These are phyloP conservation scores for Diaperis boleti DNA, from an alignment of 2,888 invertebrate species.

Conservation along the genomic window DNA sequence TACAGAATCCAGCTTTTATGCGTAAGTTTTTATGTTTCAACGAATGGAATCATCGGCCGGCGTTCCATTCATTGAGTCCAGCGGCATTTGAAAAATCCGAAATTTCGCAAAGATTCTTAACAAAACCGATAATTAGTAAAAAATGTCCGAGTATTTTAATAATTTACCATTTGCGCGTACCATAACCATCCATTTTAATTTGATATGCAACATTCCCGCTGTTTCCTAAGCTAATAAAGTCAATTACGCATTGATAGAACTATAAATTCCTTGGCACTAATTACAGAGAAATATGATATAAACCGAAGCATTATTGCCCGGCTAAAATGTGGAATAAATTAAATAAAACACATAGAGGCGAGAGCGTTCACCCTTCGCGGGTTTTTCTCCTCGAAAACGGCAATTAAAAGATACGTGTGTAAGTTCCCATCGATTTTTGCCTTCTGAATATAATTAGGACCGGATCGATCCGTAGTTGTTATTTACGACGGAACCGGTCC, in stretches of 20 bases:
- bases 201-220: slow-evolving; percentile 48
- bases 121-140: slow-evolving; percentile 40
- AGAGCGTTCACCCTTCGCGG: slow-evolving; percentile 29
- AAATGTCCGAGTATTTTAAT: slow-evolving; percentile 32
- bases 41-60: slow-evolving; percentile 31
- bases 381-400: background rate
- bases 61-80: slow-evolving; percentile 32
- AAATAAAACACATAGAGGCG: slow-evolving; percentile 29
- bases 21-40: slow-evolving; percentile 35
- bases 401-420: background rate
- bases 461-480: slow-evolving; percentile 40
- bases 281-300: slow-evolving; percentile 47
- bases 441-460: slow-evolving; percentile 42
- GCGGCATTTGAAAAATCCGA: slow-evolving; percentile 35
- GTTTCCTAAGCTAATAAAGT: slow-evolving; percentile 52
- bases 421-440: slow-evolving; percentile 30
- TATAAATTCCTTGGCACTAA: slow-evolving; percentile 51
- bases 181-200: slow-evolving; percentile 39
- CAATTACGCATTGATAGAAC: slow-evolving; percentile 50
- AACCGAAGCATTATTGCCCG: slow-evolving; percentile 33
- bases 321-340: slow-evolving; percentile 34
- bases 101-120: slow-evolving; percentile 33
- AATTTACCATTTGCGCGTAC: slow-evolving; percentile 37
- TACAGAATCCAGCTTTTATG: slow-evolving; percentile 31
- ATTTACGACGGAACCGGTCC: slow-evolving; percentile 45